Evolutionary conservation across 2,888 invertebrate species (phyloP), one percentile per base, ranked within the genome.

Genomic region (Diarsia dahlii): DNA sequence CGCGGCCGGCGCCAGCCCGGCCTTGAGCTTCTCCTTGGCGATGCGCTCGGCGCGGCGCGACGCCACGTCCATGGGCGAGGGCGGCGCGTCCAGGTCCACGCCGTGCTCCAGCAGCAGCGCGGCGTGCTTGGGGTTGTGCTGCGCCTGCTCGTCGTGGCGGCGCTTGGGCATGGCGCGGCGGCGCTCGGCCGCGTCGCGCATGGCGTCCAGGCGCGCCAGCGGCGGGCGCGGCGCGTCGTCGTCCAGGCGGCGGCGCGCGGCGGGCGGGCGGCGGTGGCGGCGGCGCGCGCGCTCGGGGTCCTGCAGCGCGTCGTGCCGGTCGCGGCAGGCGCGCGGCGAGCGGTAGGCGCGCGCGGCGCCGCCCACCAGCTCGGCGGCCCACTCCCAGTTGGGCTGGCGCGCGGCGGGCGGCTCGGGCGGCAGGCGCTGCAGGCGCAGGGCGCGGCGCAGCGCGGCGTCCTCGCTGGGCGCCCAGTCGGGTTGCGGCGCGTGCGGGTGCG

Each of bases 331-430:
- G 91, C 99, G 98, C 28, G 99, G 98, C 58, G 99, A 98, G 79
- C 99, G 97, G 94, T 98, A 99, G 28, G 98, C 98, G 86, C 98
- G 97, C 67, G 99, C 98, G n/a, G 97, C 97, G 81, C 98, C 97
- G 94, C 98, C 99, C 2, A 99, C 99, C 88, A 98, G 97, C 92
- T 99, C 99, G 39, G 99, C 98, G 13, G 99, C 98, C 92, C 99
- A 97, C 93, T 99, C 99, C 99, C 99, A 99, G 96, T 99, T 99
- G 64, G 99, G 98, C 46, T 98, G 98, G 91, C 99, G 99, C 98
- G 98, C 81, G 98, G 98, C 78, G 98, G 96, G 92, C 89, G 95
- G 76, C 98, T 97, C 93, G 98, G 97, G 84, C 98, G 97, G 95
- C 90, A 94, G 91, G 45, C 94, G 94, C 94, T 98, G 98, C 89